Conservation (phyloP, 2,888 invertebrate species). For the Apoda limacodes region DNA sequence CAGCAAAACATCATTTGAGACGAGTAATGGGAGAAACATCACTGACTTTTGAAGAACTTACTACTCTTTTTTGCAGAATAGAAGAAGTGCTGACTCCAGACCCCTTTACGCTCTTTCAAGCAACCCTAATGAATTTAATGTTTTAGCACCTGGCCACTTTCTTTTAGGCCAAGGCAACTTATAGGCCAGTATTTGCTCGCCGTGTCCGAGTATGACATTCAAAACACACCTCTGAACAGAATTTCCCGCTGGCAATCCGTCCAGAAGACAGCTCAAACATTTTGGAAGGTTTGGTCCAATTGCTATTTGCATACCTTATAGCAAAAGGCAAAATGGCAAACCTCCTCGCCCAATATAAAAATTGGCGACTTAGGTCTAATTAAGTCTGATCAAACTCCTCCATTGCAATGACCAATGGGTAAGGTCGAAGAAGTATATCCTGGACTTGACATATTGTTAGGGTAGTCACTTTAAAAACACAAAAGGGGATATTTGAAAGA, state of each 20-base stretch:
- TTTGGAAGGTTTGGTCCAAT: slow-evolving; percentile 7
- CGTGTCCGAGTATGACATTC: slow-evolving; percentile 5
- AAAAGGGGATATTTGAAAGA: slow-evolving; percentile 11
- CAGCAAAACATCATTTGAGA: slow-evolving; percentile 3
- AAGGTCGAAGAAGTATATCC: too few relatives aligned
- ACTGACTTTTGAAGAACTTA: slow-evolving; percentile 6
- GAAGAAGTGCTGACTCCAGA: slow-evolving; percentile 5
- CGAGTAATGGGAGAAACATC: background rate
- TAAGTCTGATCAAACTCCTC: too few relatives aligned
- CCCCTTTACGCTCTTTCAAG: slow-evolving; percentile 5
- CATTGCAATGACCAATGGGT: too few relatives aligned
- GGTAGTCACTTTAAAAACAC: slow-evolving; percentile 15
- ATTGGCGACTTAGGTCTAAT: too few relatives aligned
- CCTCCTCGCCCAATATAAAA: slow-evolving; percentile 3
- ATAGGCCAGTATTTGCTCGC: slow-evolving; percentile 2
- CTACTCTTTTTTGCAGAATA: slow-evolving; percentile 4
- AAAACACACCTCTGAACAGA: slow-evolving; percentile 2
- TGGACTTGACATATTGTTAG: too few relatives aligned
- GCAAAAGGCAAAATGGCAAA: slow-evolving; percentile 3
- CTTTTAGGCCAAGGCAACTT: too few relatives aligned
- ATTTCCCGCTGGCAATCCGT: slow-evolving; percentile 10
- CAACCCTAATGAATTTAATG: slow-evolving; percentile 9
- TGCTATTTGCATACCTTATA: slow-evolving; percentile 8
- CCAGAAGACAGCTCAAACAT: too few relatives aligned
- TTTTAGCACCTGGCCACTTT: slow-evolving; percentile 12